phyloP scores from a whole-genome alignment of 2,888 invertebrate genomes.

The Coleophora deauratella region DNA sequence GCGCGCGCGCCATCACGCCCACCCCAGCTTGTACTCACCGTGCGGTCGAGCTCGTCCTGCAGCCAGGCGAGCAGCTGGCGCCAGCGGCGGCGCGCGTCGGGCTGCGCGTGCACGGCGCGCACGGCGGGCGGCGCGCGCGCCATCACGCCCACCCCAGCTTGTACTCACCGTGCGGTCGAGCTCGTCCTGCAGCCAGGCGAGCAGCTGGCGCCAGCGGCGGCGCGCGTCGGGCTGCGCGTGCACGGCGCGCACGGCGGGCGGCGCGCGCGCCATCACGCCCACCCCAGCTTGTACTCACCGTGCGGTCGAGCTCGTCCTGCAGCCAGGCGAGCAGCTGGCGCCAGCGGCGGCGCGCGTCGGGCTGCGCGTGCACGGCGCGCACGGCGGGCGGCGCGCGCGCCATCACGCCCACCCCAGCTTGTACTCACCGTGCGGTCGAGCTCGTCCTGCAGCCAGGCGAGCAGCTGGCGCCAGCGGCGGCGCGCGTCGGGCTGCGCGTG shows the following conservation, averaged over 20 bases:
- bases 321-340: slow-evolving; percentile 93
- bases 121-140: slow-evolving; percentile 87
- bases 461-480: slow-evolving; percentile 90
- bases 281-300: slow-evolving; percentile 97
- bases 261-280: slow-evolving; percentile 89
- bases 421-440: slow-evolving; percentile 81
- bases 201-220: slow-evolving; percentile 93
- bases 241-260: no score
- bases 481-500: slow-evolving; percentile 85
- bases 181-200: slow-evolving; percentile 95
- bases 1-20: no score
- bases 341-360: slow-evolving; percentile 89
- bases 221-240: no score
- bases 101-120: no score
- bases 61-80: slow-evolving; percentile 93
- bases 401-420: slow-evolving; percentile 91
- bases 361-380: slow-evolving; percentile 83
- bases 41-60: slow-evolving; percentile 93
- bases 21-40: no score
- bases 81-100: slow-evolving; percentile 91
- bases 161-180: slow-evolving; percentile 97
- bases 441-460: slow-evolving; percentile 97
- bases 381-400: slow-evolving; percentile 90
- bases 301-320: slow-evolving; percentile 98
- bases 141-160: slow-evolving; percentile 94